phyloP scores from a whole-genome alignment of 1,140 invertebrate genomes.

The Limonius californicus region DNA sequence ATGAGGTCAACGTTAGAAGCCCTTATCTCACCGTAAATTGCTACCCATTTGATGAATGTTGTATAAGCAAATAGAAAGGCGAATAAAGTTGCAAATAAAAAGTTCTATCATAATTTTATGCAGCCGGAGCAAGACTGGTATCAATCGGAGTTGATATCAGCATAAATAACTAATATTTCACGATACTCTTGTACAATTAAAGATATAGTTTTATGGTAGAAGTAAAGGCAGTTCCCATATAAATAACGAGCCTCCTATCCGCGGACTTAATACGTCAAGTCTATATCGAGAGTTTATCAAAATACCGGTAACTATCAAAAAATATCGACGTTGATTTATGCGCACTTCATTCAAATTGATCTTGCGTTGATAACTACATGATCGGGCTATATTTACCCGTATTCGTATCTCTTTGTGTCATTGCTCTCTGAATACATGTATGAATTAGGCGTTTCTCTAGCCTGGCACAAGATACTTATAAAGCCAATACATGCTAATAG shows the following conservation, averaged over 20 bases:
- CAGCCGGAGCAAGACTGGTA: not conserved
- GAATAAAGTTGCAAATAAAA: too few species aligned
- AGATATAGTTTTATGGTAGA: slow-evolving; percentile 6
- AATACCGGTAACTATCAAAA: slow-evolving; percentile 8
- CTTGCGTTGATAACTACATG: not conserved
- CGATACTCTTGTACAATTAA: slow-evolving; percentile 3
- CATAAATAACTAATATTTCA: slow-evolving; percentile 2
- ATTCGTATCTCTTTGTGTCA: not conserved
- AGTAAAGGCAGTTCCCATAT: slow-evolving; percentile 10
- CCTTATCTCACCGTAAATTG: too few species aligned
- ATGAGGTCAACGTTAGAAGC: not conserved
- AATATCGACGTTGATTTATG: slow-evolving; percentile 11
- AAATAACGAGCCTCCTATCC: slow-evolving; percentile 8
- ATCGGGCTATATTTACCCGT: not conserved
- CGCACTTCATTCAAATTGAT: slow-evolving; percentile 4
- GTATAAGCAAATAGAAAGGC: too few species aligned
- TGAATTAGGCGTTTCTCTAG: not conserved
- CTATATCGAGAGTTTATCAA: slow-evolving; percentile 12
- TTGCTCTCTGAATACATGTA: not conserved
- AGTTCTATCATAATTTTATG: not conserved
- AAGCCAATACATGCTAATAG: too few species aligned
- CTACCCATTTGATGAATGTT: too few species aligned
- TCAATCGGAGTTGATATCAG: not conserved
- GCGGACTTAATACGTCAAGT: slow-evolving; percentile 14
- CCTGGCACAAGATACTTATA: too few species aligned